These are phyloP conservation scores for Amblyopsis rosae DNA, from an alignment of 2,113 vertebrate genomes.

Conservation along the genomic window DNA sequence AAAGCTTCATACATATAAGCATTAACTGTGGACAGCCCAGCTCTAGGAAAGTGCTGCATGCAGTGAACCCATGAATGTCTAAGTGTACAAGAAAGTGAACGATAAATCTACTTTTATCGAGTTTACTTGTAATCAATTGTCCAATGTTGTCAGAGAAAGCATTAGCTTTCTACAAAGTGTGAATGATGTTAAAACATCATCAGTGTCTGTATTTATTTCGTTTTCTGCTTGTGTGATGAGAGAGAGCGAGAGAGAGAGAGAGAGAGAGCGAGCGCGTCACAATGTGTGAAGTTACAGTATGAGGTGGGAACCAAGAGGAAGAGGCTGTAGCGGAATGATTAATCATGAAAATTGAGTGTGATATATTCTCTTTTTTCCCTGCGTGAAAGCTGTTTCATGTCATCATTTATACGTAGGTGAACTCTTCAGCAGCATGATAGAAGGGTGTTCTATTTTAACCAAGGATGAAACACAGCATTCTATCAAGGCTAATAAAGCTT, in stretches of 20 bases:
- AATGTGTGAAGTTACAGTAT: slow-evolving; percentile 1
- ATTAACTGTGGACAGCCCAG: no score
- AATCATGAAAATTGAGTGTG: not conserved
- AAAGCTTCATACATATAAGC: no score
- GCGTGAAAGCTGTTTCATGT: not conserved
- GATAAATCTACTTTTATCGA: slow-evolving; percentile 12
- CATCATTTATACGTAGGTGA: slow-evolving; percentile 2
- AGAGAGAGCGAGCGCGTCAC: slow-evolving; percentile 1
- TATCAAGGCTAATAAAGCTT: not conserved
- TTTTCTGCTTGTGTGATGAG: not conserved
- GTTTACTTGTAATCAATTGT: slow-evolving; percentile 28
- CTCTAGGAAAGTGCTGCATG: no score
- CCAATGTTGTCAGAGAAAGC: slow-evolving; percentile 45
- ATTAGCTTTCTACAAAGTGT: slow-evolving; percentile 8
- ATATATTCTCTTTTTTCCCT: not conserved
- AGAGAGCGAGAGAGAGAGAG: not conserved
- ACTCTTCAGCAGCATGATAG: slow-evolving; percentile 3
- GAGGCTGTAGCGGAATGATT: no score
- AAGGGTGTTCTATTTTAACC: not conserved
- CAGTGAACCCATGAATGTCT: no score
- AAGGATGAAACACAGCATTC: not conserved
- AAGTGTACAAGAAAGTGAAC: not conserved
- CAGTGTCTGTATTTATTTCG: not conserved
- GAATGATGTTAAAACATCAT: slow-evolving; percentile 19
- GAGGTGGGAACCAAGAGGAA: not conserved